phyloP scores from a whole-genome alignment of 2,888 invertebrate species.

The Cheilosia grossa region DNA sequence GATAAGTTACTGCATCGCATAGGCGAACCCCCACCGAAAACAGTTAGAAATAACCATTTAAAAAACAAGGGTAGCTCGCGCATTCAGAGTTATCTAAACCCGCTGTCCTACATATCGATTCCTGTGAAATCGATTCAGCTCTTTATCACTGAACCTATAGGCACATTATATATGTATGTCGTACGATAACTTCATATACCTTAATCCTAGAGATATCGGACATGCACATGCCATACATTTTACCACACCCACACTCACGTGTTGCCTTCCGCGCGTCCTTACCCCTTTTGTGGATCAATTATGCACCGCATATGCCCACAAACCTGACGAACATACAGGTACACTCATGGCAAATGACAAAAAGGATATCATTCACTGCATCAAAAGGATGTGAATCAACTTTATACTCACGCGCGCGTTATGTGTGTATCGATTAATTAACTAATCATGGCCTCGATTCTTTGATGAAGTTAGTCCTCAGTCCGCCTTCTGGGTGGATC shows the following conservation, averaged over 20 bases:
- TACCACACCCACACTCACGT: constrained; percentile 9
- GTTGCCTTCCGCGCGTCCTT: neutral
- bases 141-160: constrained; percentile 2
- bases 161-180: neutral
- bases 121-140: constrained; percentile 30
- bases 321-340: constrained; percentile 27
- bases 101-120: constrained; percentile 43
- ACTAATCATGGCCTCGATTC: constrained; percentile 70
- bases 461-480: constrained; percentile 61
- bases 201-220: constrained; percentile 12
- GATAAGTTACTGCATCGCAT: too few species aligned
- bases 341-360: constrained; percentile 43
- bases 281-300: constrained; percentile 41
- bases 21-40: constrained; percentile 2
- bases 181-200: constrained; percentile 20
- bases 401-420: constrained; percentile 57
- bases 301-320: constrained; percentile 19
- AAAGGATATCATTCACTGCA: constrained; percentile 67
- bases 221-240: constrained; percentile 8
- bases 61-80: constrained; percentile 32
- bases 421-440: constrained; percentile 64
- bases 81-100: neutral
- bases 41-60: constrained; percentile 6
- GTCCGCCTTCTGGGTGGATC: constrained; percentile 3
- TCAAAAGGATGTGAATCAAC: constrained; percentile 70